Conservation (phyloP, 2,888 invertebrate genomes). For the Spatulosminthurus flaviceps region DNA sequence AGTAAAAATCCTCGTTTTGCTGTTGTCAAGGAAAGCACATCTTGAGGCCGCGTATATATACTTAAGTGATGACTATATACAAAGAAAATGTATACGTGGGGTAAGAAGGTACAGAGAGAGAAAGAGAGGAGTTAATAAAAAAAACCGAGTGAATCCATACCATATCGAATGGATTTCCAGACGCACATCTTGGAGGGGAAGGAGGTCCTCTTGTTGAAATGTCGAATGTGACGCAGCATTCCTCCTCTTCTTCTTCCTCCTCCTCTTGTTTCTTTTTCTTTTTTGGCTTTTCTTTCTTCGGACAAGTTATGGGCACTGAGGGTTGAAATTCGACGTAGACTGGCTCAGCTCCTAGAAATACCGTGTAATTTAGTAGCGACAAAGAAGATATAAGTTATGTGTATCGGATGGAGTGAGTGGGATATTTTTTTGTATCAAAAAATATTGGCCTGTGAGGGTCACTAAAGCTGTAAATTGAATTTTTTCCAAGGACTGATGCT, state of each 20-base stretch:
- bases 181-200: slow-evolving; percentile 59
- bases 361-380: too few relatives aligned
- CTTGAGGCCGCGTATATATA: too few relatives aligned
- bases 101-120: neutral
- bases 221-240: slow-evolving; percentile 62
- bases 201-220: slow-evolving; percentile 57
- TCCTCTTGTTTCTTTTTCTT: slow-evolving; percentile 52
- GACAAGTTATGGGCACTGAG: slow-evolving; percentile 63
- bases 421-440: slow-evolving; percentile 13
- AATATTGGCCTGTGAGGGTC: neutral
- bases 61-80: too few relatives aligned
- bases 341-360: slow-evolving; percentile 56
- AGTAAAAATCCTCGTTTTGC: too few relatives aligned
- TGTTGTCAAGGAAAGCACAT: too few relatives aligned
- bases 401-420: too few relatives aligned
- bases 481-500: neutral
- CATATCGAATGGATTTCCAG: slow-evolving; percentile 61
- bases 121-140: neutral
- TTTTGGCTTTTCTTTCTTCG: slow-evolving; percentile 55
- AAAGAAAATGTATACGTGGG: too few relatives aligned
- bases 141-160: slow-evolving; percentile 41
- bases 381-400: too few relatives aligned
- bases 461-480: neutral
- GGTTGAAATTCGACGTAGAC: slow-evolving; percentile 61
- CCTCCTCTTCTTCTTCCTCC: slow-evolving; percentile 59